Evolutionary conservation across 2,888 invertebrate genomes (phyloP), one percentile per base, ranked within the genome.

Genomic region (Amiota communis): DNA sequence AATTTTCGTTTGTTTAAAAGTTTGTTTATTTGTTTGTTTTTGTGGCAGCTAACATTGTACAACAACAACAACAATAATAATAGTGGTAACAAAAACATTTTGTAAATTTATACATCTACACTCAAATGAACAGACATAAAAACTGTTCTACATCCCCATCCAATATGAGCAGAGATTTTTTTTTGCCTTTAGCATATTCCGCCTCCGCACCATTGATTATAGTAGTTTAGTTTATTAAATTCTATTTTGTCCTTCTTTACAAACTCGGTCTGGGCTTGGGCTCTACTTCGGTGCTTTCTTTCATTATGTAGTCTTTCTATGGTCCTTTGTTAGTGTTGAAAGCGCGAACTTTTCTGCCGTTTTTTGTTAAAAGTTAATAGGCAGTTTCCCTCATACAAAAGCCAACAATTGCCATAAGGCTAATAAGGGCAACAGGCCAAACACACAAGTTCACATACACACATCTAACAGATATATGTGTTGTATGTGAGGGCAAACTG

Each of bases 281-380:
- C 20, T 23, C 51, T 23, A 36, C 13, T 23, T 23, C 10, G 9
- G 6, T 17, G 23, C 61, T 11, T 4, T 23, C 20, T 53, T 68
- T 2, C 12, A 11, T n/a, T 51, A n/a, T 12, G 48, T 9, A n/a
- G 15, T 68, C 53, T 68, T 68, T 53, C 23, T 12, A 9, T 1
- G 46, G 23, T 65, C 23, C 11, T 53, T 51, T 23, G 46, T 13
- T 48, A 11, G 49, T 4, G 12, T 13, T 56, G 56, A 20, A 13
- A 20, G 20, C 57, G 47, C 53, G 53, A 46, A 69, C 23, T n/a
- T n/a, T 46, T 63, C 36, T 23, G 13, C 67, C 17, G 48, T 75
- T 76, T 77, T 74, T 82, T 76, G 80, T 82, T 79, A 82, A 82
- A 83, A 83, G 81, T 84, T 83, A 80, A 82, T 80, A 77, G 79